A percentile compares a stretch with the other conserved stretches of the same genome.
phyloP scores from a whole-genome alignment of 2,888 invertebrate species.

The Smittia aterrima region DNA sequence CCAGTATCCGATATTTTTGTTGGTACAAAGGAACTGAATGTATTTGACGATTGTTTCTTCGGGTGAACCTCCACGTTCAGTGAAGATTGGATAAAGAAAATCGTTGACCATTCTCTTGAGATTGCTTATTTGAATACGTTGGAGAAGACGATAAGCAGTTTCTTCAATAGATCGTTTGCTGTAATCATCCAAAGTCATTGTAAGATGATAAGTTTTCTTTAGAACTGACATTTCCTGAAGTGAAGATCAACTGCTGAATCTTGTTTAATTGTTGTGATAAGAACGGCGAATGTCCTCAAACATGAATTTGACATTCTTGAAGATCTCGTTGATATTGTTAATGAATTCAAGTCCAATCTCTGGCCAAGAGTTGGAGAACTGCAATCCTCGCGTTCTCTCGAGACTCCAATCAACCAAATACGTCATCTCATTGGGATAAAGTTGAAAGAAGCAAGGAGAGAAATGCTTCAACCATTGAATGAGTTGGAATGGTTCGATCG shows the following conservation, averaged over 20 bases:
- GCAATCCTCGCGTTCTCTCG: constrained; percentile 50
- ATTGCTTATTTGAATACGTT: constrained; percentile 51
- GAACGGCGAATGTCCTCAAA: constrained; percentile 51
- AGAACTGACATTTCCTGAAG: constrained; percentile 50
- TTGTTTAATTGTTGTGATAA: constrained; percentile 50
- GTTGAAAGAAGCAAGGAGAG: constrained; percentile 50
- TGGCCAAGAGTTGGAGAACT: constrained; percentile 52
- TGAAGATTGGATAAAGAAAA: constrained; percentile 52
- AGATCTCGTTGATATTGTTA: constrained; percentile 50
- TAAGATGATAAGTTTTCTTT: constrained; percentile 51
- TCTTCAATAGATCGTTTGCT: constrained; percentile 49
- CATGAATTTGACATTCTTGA: constrained; percentile 50
- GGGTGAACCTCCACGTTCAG: constrained; percentile 50
- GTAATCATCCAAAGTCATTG: constrained; percentile 52
- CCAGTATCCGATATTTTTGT: constrained; percentile 50
- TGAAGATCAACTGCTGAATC: constrained; percentile 49
- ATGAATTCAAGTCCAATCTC: constrained; percentile 53
- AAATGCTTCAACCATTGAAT: constrained; percentile 53
- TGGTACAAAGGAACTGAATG: constrained; percentile 49
- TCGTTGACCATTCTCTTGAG: constrained; percentile 50
- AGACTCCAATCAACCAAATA: constrained; percentile 52
- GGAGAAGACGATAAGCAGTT: constrained; percentile 51
- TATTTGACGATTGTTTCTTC: constrained; percentile 50
- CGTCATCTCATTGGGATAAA: constrained; percentile 51
- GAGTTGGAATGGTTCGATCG: constrained; percentile 50